Percentiles rank a stretch among this genome's conserved stretches.
phyloP scores from a whole-genome alignment of 2,797 vertebrate genomes.

The Sandelia bainsii region DNA sequence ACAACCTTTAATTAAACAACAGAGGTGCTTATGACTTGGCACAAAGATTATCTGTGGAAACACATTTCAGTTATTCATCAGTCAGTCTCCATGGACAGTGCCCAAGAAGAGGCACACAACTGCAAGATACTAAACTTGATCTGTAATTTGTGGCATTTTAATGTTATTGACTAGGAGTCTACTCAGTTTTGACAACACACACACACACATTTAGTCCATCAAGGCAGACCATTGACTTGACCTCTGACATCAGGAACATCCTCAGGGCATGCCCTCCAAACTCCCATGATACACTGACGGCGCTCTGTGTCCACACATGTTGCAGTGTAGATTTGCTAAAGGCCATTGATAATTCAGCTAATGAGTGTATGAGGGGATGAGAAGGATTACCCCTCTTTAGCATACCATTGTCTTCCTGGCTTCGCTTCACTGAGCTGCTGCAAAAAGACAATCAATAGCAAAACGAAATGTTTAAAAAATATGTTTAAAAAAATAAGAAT shows the following conservation, averaged over 20 bases:
- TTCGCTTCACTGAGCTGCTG: conserved; percentile 51
- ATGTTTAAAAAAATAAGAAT: not conserved
- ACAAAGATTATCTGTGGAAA: not conserved
- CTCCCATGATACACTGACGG: conserved; percentile 78
- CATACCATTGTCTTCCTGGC: conserved; percentile 70
- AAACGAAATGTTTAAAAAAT: conserved; percentile 16
- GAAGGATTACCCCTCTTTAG: conserved; percentile 89
- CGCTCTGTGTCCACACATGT: conserved; percentile 85
- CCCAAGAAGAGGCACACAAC: not conserved
- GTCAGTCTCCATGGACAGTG: not conserved
- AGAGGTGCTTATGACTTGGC: not conserved
- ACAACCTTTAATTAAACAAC: too few species aligned
- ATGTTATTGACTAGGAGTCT: not conserved
- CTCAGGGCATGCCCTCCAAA: conserved; percentile 63
- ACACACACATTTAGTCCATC: conserved; percentile 96
- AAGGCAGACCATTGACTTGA: conserved; percentile 91
- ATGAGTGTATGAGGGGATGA: conserved; percentile 84
- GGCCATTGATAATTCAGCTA: conserved; percentile 89
- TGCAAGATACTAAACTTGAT: not conserved
- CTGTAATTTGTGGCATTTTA: not conserved
- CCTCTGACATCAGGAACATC: conserved; percentile 87
- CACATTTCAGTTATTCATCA: not conserved
- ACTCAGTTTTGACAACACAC: conserved; percentile 83
- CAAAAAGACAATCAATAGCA: conserved; percentile 69
- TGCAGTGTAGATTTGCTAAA: conserved; percentile 84